A percentile compares a stretch with the other conserved stretches of the same genome.
Evolutionary conservation across 2,888 invertebrate species (phyloP).

Genomic region (Leucania comma): DNA sequence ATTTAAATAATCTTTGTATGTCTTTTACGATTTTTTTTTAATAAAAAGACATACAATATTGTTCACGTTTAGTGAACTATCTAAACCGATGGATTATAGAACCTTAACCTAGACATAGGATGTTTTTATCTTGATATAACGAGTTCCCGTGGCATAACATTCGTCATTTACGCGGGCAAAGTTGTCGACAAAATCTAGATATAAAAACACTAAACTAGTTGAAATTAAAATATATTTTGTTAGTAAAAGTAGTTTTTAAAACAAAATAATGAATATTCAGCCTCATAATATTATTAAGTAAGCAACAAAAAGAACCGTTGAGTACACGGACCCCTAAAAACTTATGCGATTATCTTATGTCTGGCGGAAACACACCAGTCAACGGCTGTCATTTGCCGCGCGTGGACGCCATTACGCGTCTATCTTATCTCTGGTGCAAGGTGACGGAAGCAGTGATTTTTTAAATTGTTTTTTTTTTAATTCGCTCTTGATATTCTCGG

Average conservation of each 20-base stretch:
- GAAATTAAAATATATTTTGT: neutral
- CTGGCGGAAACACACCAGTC: constrained; percentile 52
- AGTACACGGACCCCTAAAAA: constrained; percentile 58
- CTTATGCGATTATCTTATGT: constrained; percentile 46
- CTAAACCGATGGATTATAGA: too few relatives aligned
- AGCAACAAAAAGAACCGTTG: neutral
- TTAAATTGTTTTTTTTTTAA: constrained; percentile 29
- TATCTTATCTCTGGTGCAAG: constrained; percentile 50
- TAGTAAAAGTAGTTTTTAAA: neutral
- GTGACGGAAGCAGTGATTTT: constrained; percentile 61
- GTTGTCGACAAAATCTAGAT: too few relatives aligned
- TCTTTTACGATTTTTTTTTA: too few relatives aligned
- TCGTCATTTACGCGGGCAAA: too few relatives aligned
- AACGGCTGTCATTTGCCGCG: constrained; percentile 59
- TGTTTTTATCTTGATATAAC: too few relatives aligned
- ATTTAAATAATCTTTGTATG: too few relatives aligned
- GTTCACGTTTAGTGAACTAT: too few relatives aligned
- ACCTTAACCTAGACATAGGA: too few relatives aligned
- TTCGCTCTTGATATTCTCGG: constrained; percentile 28
- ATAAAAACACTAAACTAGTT: neutral
- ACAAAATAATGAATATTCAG: neutral
- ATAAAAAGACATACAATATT: too few relatives aligned
- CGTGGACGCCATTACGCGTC: constrained; percentile 49
- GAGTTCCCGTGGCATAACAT: too few relatives aligned
- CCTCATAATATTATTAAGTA: neutral